Conservation (phyloP, 2,113 vertebrate species). For the Euleptes europaea region DNA sequence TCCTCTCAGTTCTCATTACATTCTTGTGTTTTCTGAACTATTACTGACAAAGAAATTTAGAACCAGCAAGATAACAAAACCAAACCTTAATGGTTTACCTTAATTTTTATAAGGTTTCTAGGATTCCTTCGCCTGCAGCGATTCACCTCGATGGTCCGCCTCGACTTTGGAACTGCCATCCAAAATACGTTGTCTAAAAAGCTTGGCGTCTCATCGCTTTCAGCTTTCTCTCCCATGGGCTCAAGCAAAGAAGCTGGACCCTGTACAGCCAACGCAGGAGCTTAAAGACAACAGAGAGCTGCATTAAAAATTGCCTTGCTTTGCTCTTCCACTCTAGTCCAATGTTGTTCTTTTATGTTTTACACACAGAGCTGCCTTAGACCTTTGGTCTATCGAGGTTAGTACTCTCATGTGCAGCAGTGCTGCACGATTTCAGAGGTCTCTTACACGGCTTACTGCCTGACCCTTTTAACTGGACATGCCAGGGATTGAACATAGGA, state of each 20-base stretch:
- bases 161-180: conserved; percentile 95
- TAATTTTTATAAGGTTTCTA: conserved; percentile 81
- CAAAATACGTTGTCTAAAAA: conserved; percentile 82
- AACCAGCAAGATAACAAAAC: fast-evolving
- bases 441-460: no score
- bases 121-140: conserved; percentile 85
- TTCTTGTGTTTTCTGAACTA: no score
- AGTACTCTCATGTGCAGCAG: no score
- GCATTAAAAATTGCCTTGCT: fast-evolving
- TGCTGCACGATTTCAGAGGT: no score
- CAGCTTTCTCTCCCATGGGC: background rate
- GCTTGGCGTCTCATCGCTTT: conserved; percentile 17
- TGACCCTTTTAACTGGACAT: no score
- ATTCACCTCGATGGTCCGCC: conserved; percentile 92
- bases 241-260: conserved; percentile 66
- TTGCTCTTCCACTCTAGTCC: no score
- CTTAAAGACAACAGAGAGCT: conserved; percentile 52
- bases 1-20: background rate
- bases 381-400: no score
- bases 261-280: conserved; percentile 79
- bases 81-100: conserved; percentile 73
- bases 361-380: no score
- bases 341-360: no score
- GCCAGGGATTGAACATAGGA: no score
- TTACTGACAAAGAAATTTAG: fast-evolving